A percentile compares a stretch with the other conserved stretches of the same genome.
Conservation (phyloP, 2,797 vertebrate genomes). For the Sebastes wilsoni region DNA sequence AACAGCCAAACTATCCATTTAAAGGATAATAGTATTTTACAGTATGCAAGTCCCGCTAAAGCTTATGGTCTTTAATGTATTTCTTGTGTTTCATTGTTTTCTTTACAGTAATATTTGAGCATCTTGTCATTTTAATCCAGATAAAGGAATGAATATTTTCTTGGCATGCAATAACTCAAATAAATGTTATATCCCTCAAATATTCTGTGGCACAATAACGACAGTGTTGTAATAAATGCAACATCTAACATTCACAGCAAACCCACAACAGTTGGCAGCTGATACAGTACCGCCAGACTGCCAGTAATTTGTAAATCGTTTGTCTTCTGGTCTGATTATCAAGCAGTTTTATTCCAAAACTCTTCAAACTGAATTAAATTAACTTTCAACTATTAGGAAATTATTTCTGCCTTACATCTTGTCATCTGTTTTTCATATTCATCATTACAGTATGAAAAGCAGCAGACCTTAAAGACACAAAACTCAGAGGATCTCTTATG, state of each 20-base stretch:
- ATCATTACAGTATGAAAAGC: background rate
- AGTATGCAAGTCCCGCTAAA: no score
- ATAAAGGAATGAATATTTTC: background rate
- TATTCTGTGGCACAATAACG: background rate
- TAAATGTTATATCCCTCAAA: background rate
- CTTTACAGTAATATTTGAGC: background rate
- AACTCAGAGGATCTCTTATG: background rate
- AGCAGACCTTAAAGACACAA: background rate
- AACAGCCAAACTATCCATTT: no score
- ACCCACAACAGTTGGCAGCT: conserved; percentile 6
- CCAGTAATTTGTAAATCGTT: background rate
- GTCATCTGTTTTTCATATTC: background rate
- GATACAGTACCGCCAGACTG: background rate
- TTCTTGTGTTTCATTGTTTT: background rate
- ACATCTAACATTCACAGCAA: background rate
- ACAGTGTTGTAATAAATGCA: background rate
- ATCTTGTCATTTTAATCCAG: background rate
- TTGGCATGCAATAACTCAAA: background rate
- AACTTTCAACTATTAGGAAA: background rate
- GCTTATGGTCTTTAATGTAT: background rate
- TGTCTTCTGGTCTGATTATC: background rate
- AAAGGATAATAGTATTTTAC: no score
- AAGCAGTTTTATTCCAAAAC: background rate
- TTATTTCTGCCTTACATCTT: background rate
- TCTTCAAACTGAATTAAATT: background rate